These are phyloP conservation scores for Drosophila obscura DNA, from an alignment of 1,140 invertebrate species.

Conservation along the genomic window DNA sequence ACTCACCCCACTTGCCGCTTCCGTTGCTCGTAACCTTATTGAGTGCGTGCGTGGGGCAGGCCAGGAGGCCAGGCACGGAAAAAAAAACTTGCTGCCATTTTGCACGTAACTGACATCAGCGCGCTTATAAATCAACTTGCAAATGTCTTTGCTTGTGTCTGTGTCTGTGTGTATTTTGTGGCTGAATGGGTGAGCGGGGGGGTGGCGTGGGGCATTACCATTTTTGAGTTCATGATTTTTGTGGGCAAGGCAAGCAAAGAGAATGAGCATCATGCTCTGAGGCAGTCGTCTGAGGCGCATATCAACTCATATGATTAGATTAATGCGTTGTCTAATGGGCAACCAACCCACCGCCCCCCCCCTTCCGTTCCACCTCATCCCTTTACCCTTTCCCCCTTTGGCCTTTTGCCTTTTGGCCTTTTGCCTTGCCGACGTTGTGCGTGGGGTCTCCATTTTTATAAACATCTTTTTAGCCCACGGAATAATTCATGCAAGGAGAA, in stretches of 20 bases:
- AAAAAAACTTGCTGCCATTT: constrained; percentile 56
- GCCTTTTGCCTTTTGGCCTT: constrained; percentile 14
- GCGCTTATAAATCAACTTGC: constrained; percentile 80
- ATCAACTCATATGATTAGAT: constrained; percentile 73
- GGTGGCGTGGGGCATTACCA: constrained; percentile 15
- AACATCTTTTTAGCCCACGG: constrained; percentile 47
- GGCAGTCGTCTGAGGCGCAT: constrained; percentile 20
- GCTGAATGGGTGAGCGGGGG: background rate
- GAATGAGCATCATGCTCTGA: background rate
- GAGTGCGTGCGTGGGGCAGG: constrained; percentile 63
- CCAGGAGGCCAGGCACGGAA: too few species aligned
- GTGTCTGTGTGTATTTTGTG: background rate
- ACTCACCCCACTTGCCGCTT: background rate
- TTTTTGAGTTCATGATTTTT: constrained; percentile 77
- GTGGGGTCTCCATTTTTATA: constrained; percentile 46
- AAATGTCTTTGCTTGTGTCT: constrained; percentile 51
- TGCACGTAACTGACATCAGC: constrained; percentile 80
- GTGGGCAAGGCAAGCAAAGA: background rate
- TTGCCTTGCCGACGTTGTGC: constrained; percentile 24
- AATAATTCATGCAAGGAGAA: constrained; percentile 12
- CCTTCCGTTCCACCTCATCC: background rate
- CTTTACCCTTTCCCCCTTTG: background rate
- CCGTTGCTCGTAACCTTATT: constrained; percentile 54
- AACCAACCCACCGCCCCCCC: constrained; percentile 4
- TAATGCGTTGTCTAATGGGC: constrained; percentile 77